phyloP scores from a whole-genome alignment of 1,140 invertebrate species.

The Pygmarrhopalites habei region DNA sequence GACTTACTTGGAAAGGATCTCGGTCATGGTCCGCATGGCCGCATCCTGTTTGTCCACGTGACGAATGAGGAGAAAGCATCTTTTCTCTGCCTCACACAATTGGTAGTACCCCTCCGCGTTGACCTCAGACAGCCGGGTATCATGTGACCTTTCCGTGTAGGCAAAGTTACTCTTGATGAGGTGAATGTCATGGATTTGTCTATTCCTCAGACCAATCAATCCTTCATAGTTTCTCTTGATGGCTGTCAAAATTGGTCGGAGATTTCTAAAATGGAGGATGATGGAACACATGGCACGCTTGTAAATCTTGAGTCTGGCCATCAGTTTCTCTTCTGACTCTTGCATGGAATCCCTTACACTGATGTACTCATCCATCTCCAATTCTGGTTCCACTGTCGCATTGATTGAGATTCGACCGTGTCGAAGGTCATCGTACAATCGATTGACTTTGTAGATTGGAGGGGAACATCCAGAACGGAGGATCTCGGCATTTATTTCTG shows the following conservation, averaged over 20 bases:
- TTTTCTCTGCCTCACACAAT: conserved; percentile 22
- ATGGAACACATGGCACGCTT: conserved; percentile 22
- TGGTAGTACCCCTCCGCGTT: conserved; percentile 15
- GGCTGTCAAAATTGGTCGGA: conserved; percentile 19
- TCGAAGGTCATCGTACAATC: conserved; percentile 11
- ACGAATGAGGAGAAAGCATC: conserved; percentile 21
- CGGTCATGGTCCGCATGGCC: conserved; percentile 29
- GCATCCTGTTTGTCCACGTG: conserved; percentile 30
- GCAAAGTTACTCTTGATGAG: conserved; percentile 17
- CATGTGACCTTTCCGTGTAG: conserved; percentile 13
- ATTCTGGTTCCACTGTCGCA: not conserved
- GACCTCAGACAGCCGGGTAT: conserved; percentile 14
- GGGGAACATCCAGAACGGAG: not conserved
- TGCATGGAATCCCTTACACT: not conserved
- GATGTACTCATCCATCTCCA: not conserved
- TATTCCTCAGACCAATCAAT: conserved; percentile 16
- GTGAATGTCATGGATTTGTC: conserved; percentile 18
- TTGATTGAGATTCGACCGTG: not conserved
- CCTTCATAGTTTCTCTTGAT: conserved; percentile 36
- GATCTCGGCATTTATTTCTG: conserved; percentile 4
- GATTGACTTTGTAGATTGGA: conserved; percentile 1
- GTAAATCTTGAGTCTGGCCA: conserved; percentile 28
- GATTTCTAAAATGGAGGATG: conserved; percentile 29
- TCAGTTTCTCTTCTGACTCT: conserved; percentile 23
- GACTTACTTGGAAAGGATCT: conserved; percentile 24